phyloP scores from a whole-genome alignment of 2,113 vertebrate genomes.

The Solea senegalensis region DNA sequence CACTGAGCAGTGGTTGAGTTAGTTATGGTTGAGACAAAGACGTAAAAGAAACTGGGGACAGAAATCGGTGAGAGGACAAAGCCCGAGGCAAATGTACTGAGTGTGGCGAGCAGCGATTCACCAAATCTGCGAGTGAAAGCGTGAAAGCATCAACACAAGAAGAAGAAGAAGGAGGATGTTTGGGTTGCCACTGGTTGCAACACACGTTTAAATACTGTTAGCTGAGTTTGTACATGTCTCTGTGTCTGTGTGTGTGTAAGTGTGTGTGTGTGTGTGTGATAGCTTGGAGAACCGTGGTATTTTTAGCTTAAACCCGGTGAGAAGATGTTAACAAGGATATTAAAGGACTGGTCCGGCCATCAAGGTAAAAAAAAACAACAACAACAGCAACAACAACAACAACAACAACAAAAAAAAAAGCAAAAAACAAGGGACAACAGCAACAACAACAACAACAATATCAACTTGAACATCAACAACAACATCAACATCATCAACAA shows the following conservation, averaged over 20 bases:
- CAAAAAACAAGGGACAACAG: conserved; percentile 69
- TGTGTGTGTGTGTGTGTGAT: conserved; percentile 12
- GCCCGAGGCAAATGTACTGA: conserved; percentile 18
- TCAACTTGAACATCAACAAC: conserved; percentile 88
- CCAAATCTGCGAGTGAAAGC: conserved; percentile 23
- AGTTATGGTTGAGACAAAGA: conserved; percentile 28
- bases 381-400: conserved; percentile 74
- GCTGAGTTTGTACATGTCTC: conserved; percentile 10
- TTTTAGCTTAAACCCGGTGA: conserved; percentile 80
- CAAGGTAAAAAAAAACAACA: conserved; percentile 83
- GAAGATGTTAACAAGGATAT: conserved; percentile 71
- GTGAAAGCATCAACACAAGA: conserved; percentile 15
- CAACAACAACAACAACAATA: conserved; percentile 80
- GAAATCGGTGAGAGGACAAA: conserved; percentile 25
- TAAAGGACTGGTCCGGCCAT: conserved; percentile 94
- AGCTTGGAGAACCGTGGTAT: conserved; percentile 83
- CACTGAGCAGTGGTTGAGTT: conserved; percentile 27
- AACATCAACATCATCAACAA: conserved; percentile 75
- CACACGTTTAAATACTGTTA: conserved; percentile 64
- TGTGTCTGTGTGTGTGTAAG: conserved; percentile 12
- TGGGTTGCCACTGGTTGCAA: conserved; percentile 37
- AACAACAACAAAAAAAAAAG: conserved; percentile 69
- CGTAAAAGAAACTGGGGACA: conserved; percentile 40
- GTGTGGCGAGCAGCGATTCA: conserved; percentile 38
- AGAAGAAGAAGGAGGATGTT: conserved; percentile 22